Evolutionary conservation across 2,888 invertebrate genomes (phyloP).

Genomic region (Cordilura impudica): DNA sequence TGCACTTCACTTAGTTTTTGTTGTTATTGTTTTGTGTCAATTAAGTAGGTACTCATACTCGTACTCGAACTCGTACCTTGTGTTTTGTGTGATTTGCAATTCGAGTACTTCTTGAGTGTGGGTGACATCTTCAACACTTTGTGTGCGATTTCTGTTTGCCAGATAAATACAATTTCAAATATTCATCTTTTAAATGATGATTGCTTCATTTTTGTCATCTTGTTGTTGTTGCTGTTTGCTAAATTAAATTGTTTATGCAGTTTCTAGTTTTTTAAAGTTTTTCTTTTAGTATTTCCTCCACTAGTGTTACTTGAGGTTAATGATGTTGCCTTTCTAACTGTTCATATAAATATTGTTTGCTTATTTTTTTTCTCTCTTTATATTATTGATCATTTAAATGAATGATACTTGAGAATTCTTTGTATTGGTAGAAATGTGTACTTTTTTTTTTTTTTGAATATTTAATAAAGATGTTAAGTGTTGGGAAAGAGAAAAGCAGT

Average conservation of each 20-base stretch:
- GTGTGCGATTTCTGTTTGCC: not conserved
- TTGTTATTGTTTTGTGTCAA: slow-evolving; percentile 39
- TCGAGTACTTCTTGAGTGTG: slow-evolving; percentile 33
- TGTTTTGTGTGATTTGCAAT: not conserved
- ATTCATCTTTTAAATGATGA: slow-evolving; percentile 42
- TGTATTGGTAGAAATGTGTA: not conserved
- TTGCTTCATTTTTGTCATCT: slow-evolving; percentile 31
- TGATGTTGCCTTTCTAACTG: slow-evolving; percentile 55
- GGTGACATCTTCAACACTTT: slow-evolving; percentile 49
- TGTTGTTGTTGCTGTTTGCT: slow-evolving; percentile 9
- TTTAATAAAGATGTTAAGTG: not conserved
- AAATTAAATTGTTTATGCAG: slow-evolving; percentile 53
- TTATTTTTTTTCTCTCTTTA: slow-evolving; percentile 20
- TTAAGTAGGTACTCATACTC: too few species aligned
- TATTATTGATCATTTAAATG: slow-evolving; percentile 61
- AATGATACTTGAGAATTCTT: slow-evolving; percentile 51
- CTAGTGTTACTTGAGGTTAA: slow-evolving; percentile 60
- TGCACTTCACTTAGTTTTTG: slow-evolving; percentile 18
- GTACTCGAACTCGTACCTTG: too few species aligned
- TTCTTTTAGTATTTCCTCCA: slow-evolving; percentile 20
- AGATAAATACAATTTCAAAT: slow-evolving; percentile 38
- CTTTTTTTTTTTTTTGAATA: not conserved
- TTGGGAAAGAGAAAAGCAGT: too few species aligned
- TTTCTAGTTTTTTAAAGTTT: slow-evolving; percentile 6
- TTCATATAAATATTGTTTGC: slow-evolving; percentile 33